Percentiles rank a stretch among this genome's conserved stretches.
phyloP scores from a whole-genome alignment of 2,888 invertebrate genomes.

The Bellardia pandia region DNA sequence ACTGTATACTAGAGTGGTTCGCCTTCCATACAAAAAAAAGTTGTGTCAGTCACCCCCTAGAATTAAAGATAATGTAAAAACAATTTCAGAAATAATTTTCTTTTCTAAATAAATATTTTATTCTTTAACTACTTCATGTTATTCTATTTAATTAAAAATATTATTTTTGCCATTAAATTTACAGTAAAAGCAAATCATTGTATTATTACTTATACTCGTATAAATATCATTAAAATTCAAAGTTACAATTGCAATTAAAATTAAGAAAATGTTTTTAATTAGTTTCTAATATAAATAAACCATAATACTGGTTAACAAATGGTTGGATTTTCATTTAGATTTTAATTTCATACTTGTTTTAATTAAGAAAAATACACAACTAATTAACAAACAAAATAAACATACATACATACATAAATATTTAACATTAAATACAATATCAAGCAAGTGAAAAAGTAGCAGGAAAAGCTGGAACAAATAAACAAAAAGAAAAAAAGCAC shows the following conservation, averaged over 20 bases:
- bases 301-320: slow-evolving; percentile 22
- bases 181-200: background rate
- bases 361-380: slow-evolving; percentile 36
- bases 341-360: slow-evolving; percentile 27
- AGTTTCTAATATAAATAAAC: slow-evolving; percentile 14
- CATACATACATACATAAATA: background rate
- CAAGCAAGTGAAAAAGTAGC: slow-evolving; percentile 10
- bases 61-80: no score
- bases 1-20: no score
- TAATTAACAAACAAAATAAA: slow-evolving; percentile 35
- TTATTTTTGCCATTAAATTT: background rate
- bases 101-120: background rate
- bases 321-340: slow-evolving; percentile 16
- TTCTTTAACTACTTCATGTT: background rate
- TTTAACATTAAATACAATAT: slow-evolving; percentile 26
- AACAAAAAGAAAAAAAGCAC: background rate
- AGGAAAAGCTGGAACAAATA: slow-evolving; percentile 1
- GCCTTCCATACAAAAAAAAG: no score
- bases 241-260: slow-evolving; percentile 18
- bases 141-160: background rate
- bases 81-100: background rate
- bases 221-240: slow-evolving; percentile 10
- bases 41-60: no score
- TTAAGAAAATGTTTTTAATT: slow-evolving; percentile 20
- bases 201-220: background rate